These are phyloP conservation scores for Eumeta japonica DNA, from an alignment of 1,140 invertebrate genomes.

Conservation along the genomic window DNA sequence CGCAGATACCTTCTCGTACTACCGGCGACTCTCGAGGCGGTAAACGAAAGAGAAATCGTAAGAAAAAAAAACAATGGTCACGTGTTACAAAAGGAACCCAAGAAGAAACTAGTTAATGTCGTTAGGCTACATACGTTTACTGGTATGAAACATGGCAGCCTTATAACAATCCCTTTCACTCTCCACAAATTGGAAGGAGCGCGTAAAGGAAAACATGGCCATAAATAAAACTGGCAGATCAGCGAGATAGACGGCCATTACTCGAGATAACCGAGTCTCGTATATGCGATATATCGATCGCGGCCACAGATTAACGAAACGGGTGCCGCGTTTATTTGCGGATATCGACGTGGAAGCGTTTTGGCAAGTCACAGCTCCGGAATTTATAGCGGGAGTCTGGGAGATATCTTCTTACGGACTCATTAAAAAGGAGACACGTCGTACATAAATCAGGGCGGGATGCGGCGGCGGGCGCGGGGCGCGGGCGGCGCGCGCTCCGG, in stretches of 20 bases:
- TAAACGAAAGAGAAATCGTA: too few species aligned
- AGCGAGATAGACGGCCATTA: constrained; percentile 54
- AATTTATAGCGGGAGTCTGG: constrained; percentile 50
- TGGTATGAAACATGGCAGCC: constrained; percentile 53
- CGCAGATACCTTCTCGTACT: too few species aligned
- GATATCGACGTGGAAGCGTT: constrained; percentile 50
- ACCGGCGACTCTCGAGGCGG: too few species aligned
- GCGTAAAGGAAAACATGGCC: constrained; percentile 54
- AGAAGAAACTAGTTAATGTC: constrained; percentile 47
- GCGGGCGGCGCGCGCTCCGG: constrained; percentile 10
- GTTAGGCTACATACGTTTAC: constrained; percentile 55
- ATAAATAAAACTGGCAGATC: constrained; percentile 56
- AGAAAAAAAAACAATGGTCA: constrained; percentile 32
- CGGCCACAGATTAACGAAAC: constrained; percentile 41
- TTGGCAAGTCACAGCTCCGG: constrained; percentile 38
- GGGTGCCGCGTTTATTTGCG: constrained; percentile 43
- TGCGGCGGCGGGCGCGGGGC: constrained; percentile 17
- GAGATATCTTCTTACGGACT: constrained; percentile 56
- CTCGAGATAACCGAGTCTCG: constrained; percentile 36
- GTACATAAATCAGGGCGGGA: constrained; percentile 48
- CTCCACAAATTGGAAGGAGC: constrained; percentile 54
- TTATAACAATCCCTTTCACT: constrained; percentile 57
- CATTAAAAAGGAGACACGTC: constrained; percentile 57
- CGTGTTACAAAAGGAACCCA: constrained; percentile 28
- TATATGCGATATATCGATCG: constrained; percentile 33